Evolutionary conservation across 2,797 vertebrate genomes (phyloP).

Genomic region (Gymnoscopelus microlampas): DNA sequence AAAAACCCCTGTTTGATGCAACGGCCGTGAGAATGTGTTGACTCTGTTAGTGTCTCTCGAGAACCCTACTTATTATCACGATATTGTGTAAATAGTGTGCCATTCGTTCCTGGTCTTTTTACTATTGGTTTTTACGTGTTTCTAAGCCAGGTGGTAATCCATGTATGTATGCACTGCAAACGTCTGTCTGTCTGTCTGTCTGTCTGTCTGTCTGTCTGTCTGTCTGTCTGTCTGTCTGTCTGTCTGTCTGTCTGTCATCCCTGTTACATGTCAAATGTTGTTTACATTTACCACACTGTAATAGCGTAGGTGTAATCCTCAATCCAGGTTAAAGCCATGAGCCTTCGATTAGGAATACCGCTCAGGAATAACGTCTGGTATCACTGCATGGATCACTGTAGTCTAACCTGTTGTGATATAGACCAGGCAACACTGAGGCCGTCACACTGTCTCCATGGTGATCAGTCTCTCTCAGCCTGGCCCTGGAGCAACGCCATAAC

Average conservation of each 20-base stretch:
- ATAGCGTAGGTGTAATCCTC: background rate
- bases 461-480: background rate
- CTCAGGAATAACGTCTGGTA: background rate
- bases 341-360: no score
- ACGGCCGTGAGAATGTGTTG: no score
- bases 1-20: no score
- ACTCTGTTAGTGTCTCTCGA: conserved; percentile 35
- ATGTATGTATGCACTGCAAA: conserved; percentile 11
- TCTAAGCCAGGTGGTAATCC: conserved; percentile 18
- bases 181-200: conserved; percentile 43
- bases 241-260: conserved; percentile 45
- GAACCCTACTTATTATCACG: background rate
- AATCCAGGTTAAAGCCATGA: background rate
- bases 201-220: conserved; percentile 45
- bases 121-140: conserved; percentile 18
- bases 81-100: background rate
- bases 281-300: background rate
- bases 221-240: conserved; percentile 34
- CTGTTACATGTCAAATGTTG: conserved; percentile 29
- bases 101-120: conserved; percentile 21
- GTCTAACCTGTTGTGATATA: background rate
- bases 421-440: background rate
- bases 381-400: background rate
- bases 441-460: background rate
- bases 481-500: no score